Base-by-base conservation (phyloP, 1,140 invertebrate species). In the Megalonaias nervosa region DNA sequence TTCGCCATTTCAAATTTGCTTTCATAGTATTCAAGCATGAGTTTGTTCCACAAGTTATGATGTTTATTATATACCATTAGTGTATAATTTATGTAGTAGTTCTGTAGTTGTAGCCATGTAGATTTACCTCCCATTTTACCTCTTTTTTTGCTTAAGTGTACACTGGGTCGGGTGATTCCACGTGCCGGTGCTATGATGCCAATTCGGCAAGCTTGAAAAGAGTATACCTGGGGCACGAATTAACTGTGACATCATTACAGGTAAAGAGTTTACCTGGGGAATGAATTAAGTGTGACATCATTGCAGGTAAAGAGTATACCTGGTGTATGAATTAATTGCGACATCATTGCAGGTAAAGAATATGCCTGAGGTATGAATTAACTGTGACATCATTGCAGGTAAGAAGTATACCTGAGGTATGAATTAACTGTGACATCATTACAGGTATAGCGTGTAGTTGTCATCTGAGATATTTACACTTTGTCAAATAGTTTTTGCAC, bases 171-270 rank as follows among this genome's bases (percentile, higher is more conserved):
- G 91, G 90, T 0, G 91, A 92, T 80, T 65, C 82, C 12, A 67
- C 79, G 0, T 88, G 82, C 4, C 68, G 91, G 66, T 90, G 91
- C 71, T 93, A 88, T 81, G 92, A 92, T 80, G 87, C 91, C 4
- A 92, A 92, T 84, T 92, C 91, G 14, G 92, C 90, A 31, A 81
- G 86, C 19, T 62, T 92, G 23, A 90, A 89, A 80, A 80, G 90
- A 26, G 81, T 77, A 1, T 92, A 90, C 80, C 74, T 78, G 58
- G 92, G 92, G 0, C 92, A 93, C 77, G 77, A 84, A 62, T 84
- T 85, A 3, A 85, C 89, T 71, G 85, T 93, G n/a, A 91, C 89
- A 48, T 88, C 86, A 59, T 67, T 93, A 12, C 87, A 89, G 79
- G 87, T 91, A 82, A 69, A 31, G 26, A 31, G 26, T 31, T 31